Conservation (phyloP, 2,113 vertebrate genomes). For the Forbesichthys papilliferus region DNA sequence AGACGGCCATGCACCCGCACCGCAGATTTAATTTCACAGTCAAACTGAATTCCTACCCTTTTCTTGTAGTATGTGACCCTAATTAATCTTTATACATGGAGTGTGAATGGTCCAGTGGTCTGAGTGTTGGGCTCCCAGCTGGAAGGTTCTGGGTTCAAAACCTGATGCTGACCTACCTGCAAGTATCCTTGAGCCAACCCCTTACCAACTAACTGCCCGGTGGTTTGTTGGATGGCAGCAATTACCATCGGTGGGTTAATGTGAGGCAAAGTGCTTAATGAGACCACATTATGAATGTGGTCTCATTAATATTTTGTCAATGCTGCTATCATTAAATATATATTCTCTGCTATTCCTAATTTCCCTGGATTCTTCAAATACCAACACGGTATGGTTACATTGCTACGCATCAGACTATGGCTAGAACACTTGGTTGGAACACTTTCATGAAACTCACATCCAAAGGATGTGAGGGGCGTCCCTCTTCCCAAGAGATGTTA, state of each 20-base stretch:
- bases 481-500: background rate
- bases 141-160: no score
- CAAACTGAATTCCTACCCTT: slow-evolving; percentile 35
- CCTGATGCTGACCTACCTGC: no score
- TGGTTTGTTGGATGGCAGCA: no score
- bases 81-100: slow-evolving; percentile 35
- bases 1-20: background rate
- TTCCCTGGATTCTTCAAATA: background rate
- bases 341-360: background rate
- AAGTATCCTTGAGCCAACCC: no score
- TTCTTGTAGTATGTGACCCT: slow-evolving; percentile 25
- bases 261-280: background rate
- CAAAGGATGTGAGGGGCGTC: no score
- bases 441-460: no score
- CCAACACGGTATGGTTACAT: background rate
- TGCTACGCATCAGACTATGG: no score
- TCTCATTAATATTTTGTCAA: background rate
- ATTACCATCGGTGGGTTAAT: no score
- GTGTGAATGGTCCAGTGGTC: background rate
- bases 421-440: no score
- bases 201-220: no score
- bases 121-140: no score
- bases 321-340: background rate
- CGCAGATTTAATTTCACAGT: slow-evolving; percentile 33
- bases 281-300: background rate